Percentiles rank a stretch among this genome's conserved stretches.
Evolutionary conservation across 1,140 invertebrate species (phyloP).

Genomic region (Meloidogyne floridensis): DNA sequence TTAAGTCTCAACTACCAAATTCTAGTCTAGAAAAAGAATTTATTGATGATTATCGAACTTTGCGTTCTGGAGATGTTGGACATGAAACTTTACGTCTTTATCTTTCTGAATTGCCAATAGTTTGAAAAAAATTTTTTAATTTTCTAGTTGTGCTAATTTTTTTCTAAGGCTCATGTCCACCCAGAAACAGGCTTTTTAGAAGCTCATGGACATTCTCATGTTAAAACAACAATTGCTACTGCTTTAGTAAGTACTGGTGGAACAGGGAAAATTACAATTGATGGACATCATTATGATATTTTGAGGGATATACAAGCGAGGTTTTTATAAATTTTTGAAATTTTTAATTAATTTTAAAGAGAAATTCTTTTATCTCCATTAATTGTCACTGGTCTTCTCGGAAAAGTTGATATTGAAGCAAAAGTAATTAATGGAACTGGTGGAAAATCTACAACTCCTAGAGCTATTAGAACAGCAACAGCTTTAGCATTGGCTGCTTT

Average conservation of each 20-base stretch:
- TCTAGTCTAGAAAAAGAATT: no score
- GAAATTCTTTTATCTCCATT: slow-evolving; percentile 56
- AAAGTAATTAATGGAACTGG: slow-evolving; percentile 40
- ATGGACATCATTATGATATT: slow-evolving; percentile 47
- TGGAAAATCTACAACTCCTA: slow-evolving; percentile 49
- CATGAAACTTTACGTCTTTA: no score
- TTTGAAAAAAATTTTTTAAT: background rate
- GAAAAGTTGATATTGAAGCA: slow-evolving; percentile 54
- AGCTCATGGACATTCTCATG: slow-evolving; percentile 5
- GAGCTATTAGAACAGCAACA: slow-evolving; percentile 53
- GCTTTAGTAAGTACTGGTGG: slow-evolving; percentile 52
- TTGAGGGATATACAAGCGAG: slow-evolving; percentile 52
- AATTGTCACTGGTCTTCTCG: slow-evolving; percentile 52
- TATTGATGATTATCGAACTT: no score
- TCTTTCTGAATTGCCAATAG: background rate
- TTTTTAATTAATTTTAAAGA: slow-evolving; percentile 38
- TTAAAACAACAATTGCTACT: background rate
- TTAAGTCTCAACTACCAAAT: no score
- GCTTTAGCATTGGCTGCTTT: slow-evolving; percentile 56
- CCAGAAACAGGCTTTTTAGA: background rate
- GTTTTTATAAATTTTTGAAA: slow-evolving; percentile 26
- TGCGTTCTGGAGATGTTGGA: no score
- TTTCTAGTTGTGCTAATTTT: background rate
- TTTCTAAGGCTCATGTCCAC: background rate
- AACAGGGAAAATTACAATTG: slow-evolving; percentile 52